A percentile compares a stretch with the other conserved stretches of the same genome.
phyloP scores from a whole-genome alignment of 2,113 vertebrate genomes.

The Rhadina sibilatrix region DNA sequence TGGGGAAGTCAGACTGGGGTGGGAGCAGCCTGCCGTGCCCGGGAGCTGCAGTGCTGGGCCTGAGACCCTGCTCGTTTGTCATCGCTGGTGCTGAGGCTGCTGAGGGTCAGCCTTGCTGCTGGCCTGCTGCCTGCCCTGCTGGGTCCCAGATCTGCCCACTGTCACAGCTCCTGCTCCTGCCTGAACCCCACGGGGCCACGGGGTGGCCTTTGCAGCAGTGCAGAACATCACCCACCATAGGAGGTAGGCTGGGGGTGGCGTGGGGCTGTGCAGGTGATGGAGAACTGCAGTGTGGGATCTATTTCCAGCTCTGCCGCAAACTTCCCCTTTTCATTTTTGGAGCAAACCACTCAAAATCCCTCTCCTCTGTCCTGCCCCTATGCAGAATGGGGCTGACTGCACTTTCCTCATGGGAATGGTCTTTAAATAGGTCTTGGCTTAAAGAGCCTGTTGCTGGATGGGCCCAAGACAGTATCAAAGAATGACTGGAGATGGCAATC shows the following conservation, averaged over 20 bases:
- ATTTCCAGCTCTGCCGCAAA: not conserved
- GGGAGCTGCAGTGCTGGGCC: not conserved
- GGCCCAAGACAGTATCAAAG: not conserved
- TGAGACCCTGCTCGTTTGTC: not conserved
- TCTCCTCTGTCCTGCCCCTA: not conserved
- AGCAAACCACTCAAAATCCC: not conserved
- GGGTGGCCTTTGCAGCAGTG: not conserved
- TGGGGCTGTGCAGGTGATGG: not conserved
- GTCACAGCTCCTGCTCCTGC: not conserved
- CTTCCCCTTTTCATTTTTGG: not conserved
- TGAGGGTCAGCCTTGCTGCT: not conserved
- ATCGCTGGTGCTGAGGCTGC: fast-evolving
- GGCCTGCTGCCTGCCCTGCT: not conserved
- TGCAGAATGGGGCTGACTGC: not conserved
- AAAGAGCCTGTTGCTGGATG: not conserved
- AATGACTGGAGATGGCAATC: not conserved
- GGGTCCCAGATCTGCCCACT: not conserved
- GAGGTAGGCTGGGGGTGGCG: not conserved
- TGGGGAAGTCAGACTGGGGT: not conserved
- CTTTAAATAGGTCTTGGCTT: not conserved
- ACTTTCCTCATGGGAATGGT: not conserved
- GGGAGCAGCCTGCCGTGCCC: not conserved
- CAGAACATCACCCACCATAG: fast-evolving
- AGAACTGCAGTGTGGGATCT: not conserved
- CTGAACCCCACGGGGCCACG: fast-evolving